Evolutionary conservation across 2,888 invertebrate species (phyloP), one percentile per base, ranked within the genome.

Genomic region (Patella ulyssiponensis): DNA sequence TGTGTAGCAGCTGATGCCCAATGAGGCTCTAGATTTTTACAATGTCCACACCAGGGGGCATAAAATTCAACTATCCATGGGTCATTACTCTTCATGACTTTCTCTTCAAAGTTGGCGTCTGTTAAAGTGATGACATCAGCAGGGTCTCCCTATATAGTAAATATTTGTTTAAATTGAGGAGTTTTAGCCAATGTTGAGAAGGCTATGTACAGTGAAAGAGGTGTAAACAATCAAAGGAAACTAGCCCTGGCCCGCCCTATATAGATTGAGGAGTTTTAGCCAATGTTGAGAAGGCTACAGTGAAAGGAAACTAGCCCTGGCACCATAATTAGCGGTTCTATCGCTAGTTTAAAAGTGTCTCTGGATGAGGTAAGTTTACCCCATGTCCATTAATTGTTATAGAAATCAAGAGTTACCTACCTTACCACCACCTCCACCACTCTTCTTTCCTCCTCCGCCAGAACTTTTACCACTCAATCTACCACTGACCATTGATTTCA

Each of bases 31-130:
- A 99, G 93, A 91, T 95, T 97, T 93, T 99, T 98, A 84, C 91
- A 92, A 78, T 92, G 92, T 3, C 91, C 92, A 96, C 98, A 98
- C 93, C 93, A 93, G 7, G 93, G 93, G 9, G 99, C 99, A 92
- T 95, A 99, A 94, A 99, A 99, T 92, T 99, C 98, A 2, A 99
- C 97, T 85, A 99, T 92, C 98, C 98, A 99, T 92, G 98, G 94
- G 89, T 99, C 98, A 20, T 98, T 96, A 73, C 97, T 97, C 86
- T 96, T 94, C 85, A 98, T 91, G 20, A 99, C 98, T 76, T 95
- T 92, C 91, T 96, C 95, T 83, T 98, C 96, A 92, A 99, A 99
- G 93, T 99, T 99, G 82, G 95, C 94, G 91, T 99, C 99, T 0
- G 99, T 99, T 81, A 99, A 93, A 89, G 97, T 97, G 84, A 99